A percentile compares a stretch with the other conserved stretches of the same genome.
Conservation (phyloP, 92 coral and sea anemone species). For the Phenganax stokvisi region DNA sequence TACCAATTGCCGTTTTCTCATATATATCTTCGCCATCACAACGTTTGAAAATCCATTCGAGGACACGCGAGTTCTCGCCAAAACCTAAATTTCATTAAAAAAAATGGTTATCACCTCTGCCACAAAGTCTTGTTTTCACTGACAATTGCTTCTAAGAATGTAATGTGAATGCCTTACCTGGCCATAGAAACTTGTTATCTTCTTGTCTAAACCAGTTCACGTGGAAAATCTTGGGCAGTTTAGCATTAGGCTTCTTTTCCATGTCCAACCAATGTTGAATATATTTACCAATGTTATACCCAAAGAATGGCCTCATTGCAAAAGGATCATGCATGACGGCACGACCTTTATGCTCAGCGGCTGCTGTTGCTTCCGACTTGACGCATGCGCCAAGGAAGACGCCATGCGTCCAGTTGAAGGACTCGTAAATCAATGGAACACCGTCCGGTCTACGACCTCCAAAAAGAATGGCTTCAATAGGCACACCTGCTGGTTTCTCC, state of each 20-base stretch:
- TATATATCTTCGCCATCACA: slow-evolving; percentile 72
- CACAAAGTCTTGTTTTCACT: background rate
- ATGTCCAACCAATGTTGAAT: slow-evolving; percentile 87
- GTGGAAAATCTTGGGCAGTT: slow-evolving; percentile 83
- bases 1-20: slow-evolving; percentile 65
- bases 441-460: slow-evolving; percentile 97
- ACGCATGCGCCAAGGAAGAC: slow-evolving; percentile 86
- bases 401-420: slow-evolving; percentile 94
- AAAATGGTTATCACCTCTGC: background rate
- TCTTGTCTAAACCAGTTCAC: slow-evolving; percentile 95
- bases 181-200: slow-evolving; percentile 78
- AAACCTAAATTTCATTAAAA: slow-evolving; percentile 52
- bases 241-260: slow-evolving; percentile 52
- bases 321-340: slow-evolving; percentile 88
- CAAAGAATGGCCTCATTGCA: slow-evolving; percentile 99
- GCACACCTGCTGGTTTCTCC: slow-evolving; percentile 91
- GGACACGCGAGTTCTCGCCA: slow-evolving; percentile 89
- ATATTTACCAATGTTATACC: slow-evolving; percentile 80
- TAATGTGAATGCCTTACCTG: slow-evolving; percentile 51
- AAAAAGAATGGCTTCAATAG: slow-evolving; percentile 86
- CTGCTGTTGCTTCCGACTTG: slow-evolving; percentile 92
- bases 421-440: slow-evolving; percentile 80
- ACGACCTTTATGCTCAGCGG: slow-evolving; percentile 87
- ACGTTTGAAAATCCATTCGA: slow-evolving; percentile 87
- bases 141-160: no score